Base-by-base conservation (phyloP, 1,140 invertebrate genomes). In the Apis cerana region DNA sequence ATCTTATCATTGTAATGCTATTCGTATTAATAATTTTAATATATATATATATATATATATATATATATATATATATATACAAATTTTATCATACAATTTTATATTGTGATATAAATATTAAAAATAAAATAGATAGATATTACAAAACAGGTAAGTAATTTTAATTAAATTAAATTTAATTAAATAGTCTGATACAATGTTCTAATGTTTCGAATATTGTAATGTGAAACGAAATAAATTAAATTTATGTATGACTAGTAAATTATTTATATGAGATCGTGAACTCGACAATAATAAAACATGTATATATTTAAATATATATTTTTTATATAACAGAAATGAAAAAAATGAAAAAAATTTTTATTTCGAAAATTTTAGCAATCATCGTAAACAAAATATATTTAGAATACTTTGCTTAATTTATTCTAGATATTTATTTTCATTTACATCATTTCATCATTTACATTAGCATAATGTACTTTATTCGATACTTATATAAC, bases 371-470 rank as follows among this genome's bases (percentile, higher is more conserved):
- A 43, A 43, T 43, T 43, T 43, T 5, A 43, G 33, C 33, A 43
- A 43, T 43, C 33, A 43, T 43, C 33, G 33, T 33, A 33, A 33
- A 33, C 33, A 33, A 43, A 5, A 43, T 43, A 43, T 43, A 43
- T 43, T 43, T 43, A 33, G 33, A 33, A 33, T 33, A 2, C 3
- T 33, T 33, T 33, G 33, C 33, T 33, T 33, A 33, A 33, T 81
- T 76, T 23, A 61, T 75, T 81, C 54, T 21, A 52, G 5, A 15
- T 75, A 54, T 23, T 81, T 75, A 68, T 81, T 76, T 81, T 81
- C 62, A 58, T 68, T 68, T 33, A 48, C 68, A 81, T 64, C 72
- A 54, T 81, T 81, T 75, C 43, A 23, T 68, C 59, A 75, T 48
- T 43, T 43, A 43, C 33, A 43, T 43, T 43, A 43, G 4, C 4